Conservation (phyloP, 2,113 vertebrate species). For the Notothenia rossii region DNA sequence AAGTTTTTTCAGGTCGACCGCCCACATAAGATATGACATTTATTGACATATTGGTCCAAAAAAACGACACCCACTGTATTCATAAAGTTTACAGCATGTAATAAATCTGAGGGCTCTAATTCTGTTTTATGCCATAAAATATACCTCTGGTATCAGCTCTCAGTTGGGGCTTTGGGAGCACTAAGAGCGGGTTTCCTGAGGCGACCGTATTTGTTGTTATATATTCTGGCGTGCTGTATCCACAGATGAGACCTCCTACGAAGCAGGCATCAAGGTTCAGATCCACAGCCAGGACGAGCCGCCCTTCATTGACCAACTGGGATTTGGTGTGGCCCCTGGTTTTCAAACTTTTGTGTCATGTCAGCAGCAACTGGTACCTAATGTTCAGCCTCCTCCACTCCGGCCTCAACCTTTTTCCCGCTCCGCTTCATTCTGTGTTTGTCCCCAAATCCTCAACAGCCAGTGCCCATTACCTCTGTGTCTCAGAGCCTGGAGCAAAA, state of each 20-base stretch:
- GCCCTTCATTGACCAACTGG: conserved; percentile 88
- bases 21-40: conserved; percentile 27
- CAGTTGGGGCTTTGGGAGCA: neutral
- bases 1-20: conserved; percentile 26
- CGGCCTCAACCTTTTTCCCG: conserved; percentile 29
- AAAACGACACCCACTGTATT: conserved; percentile 1
- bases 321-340: conserved; percentile 88
- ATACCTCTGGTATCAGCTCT: conserved; percentile 15
- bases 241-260: conserved; percentile 92
- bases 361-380: conserved; percentile 88
- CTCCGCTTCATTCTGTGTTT: conserved; percentile 59
- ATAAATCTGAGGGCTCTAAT: conserved; percentile 43
- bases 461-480: conserved; percentile 43
- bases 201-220: conserved; percentile 45
- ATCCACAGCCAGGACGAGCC: conserved; percentile 89
- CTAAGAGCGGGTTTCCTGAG: conserved; percentile 17
- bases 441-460: conserved; percentile 42
- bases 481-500: conserved; percentile 68
- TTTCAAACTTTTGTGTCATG: conserved; percentile 95
- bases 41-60: conserved; percentile 30
- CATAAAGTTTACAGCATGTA: conserved; percentile 28
- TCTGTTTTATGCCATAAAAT: conserved; percentile 11
- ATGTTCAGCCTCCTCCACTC: conserved; percentile 63
- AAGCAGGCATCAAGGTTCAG: conserved; percentile 90
- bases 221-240: conserved; percentile 76